A percentile compares a stretch with the other conserved stretches of the same genome.
Conservation (phyloP, 2,888 invertebrate species). For the Athalia circularis region DNA sequence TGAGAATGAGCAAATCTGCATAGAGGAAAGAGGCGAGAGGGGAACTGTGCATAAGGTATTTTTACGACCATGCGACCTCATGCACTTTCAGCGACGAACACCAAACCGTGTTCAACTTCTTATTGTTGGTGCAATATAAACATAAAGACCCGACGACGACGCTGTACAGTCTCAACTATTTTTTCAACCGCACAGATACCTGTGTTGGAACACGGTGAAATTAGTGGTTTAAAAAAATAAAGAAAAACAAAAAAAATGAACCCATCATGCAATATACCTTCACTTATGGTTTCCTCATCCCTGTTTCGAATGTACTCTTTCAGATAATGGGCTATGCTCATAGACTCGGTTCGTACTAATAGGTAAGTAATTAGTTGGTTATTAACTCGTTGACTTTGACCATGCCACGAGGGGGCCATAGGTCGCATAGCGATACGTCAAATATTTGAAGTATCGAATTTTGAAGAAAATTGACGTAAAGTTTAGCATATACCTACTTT, state of each 20-base stretch:
- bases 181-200: too few species aligned
- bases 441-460: background rate
- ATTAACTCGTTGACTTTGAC: constrained; percentile 43
- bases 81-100: constrained; percentile 36
- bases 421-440: constrained; percentile 41
- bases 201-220: too few species aligned
- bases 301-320: too few species aligned
- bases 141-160: background rate
- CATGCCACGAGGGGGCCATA: constrained; percentile 13
- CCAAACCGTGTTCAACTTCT: constrained; percentile 36
- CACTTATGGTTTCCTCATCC: too few species aligned
- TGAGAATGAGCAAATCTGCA: constrained; percentile 4
- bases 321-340: too few species aligned
- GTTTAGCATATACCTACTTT: constrained; percentile 31
- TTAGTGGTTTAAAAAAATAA: too few species aligned
- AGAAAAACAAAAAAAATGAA: too few species aligned
- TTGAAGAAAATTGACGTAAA: constrained; percentile 28
- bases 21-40: constrained; percentile 1
- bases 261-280: too few species aligned
- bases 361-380: constrained; percentile 35
- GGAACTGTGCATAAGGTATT: constrained; percentile 37
- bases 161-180: background rate
- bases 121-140: background rate
- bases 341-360: background rate
- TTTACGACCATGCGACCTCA: constrained; percentile 42